Base-by-base conservation (phyloP, 2,888 invertebrate genomes). In the Lasioglossum pauxillum region DNA sequence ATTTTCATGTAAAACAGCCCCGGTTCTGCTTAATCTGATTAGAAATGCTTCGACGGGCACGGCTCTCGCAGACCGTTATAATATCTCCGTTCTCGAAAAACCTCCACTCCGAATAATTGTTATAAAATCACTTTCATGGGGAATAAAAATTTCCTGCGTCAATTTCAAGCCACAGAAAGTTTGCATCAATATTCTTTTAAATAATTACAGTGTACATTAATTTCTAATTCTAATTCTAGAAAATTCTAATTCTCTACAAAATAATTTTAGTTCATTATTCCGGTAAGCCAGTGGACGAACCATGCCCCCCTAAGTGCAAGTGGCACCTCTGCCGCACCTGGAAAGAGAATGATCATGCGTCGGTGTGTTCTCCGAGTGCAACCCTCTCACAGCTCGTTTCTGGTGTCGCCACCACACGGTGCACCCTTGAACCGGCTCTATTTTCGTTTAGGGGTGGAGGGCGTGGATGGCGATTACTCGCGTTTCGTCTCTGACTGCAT, bases 381-480 rank as follows among this genome's bases (percentile, higher is more conserved):
- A n/a, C 19, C 14, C 44, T 80, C 75, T 75, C n/a, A 75, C 38
- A 72, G 38, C 71, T 27, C 19, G 60, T 27, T 75, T 12, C 8
- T 64, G 44, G 75, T 82, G 69, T 49, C 72, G 83, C 75, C 89
- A 78, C 77, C 75, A 27, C 60, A 53, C 78, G 85, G 76, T 23
- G 10, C 16, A 8, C 1, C 7, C n/a, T n/a, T 27, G 69, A 73
- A 83, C 69, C 64, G 49, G 38, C 19, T 87, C 71, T 82, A 75
- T 86, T 79, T 82, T 82, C 41, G 67, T 83, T 46, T 44, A 41
- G 41, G 46, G 75, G 35, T 72, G 78, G 73, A 76, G 38, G 85
- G 80, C 67, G 83, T 69, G 83, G 85, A 85, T 72, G 80, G 69
- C 49, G 76, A 71, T 79, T 84, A 75, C 84, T 84, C 67, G n/a